Base-by-base conservation (phyloP, 2,888 invertebrate species). In the Drosophila kambysellisi region DNA sequence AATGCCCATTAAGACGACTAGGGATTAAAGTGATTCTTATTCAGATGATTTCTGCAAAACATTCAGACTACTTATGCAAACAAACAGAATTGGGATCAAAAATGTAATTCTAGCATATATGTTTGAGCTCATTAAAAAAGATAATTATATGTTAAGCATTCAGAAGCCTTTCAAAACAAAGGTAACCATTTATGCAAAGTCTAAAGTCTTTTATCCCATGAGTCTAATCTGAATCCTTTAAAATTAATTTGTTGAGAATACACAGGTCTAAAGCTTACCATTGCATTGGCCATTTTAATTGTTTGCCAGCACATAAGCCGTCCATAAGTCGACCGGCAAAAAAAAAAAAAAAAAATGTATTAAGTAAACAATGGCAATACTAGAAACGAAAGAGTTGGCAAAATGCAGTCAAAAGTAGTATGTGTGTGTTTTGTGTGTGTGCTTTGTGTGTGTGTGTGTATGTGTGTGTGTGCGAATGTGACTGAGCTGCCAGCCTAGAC, bases 211-310 rank as follows among this genome's bases (percentile, higher is more conserved):
- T 58, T 69, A 46, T 51, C 39, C 54, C 50, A 43, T 48, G 29
- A 29, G 46, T 51, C 51, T 77, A 32, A 50, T 56, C 53, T 74
- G 37, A 79, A 84, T 79, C 88, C 77, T 60, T 77, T 58, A 56
- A 77, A 84, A 88, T 88, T 85, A 83, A 84, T 83, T 88, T 75
- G 73, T 74, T 66, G 69, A 41, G 76, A 57, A 75, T 70, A 64
- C 57, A 50, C 25, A 32, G 63, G 50, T 48, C 51, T 51, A 52
- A 30, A 29, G 58, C 69, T 70, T 51, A 41, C 58, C 51, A 64
- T 82, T 76, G 60, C 83, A 71, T 75, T 83, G 82, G 74, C 84
- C 84, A 59, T 88, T 86, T 86, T 88, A 88, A 86, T 86, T 88
- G 85, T 82, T 86, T 86, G 78, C 74, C 43, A 83, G 82, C 87